Evolutionary conservation across 1,140 invertebrate species (phyloP).

Genomic region (Pectinophora gossypiella): DNA sequence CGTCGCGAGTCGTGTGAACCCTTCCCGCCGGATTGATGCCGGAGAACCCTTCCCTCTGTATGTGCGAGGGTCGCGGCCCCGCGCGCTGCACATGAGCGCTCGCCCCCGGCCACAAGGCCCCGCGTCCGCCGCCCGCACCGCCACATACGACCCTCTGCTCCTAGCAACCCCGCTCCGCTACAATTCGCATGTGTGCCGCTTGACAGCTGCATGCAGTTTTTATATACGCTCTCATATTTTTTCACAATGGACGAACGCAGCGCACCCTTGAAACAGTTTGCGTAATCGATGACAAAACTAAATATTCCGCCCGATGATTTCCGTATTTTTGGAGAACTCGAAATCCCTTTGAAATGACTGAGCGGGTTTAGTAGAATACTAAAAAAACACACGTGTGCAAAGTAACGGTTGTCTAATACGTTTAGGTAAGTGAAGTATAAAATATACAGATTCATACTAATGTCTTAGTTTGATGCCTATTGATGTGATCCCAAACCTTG

Average conservation of each 20-base stretch:
- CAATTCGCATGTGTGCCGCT: conserved; percentile 70
- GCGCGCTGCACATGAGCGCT: conserved; percentile 36
- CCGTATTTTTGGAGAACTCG: conserved; percentile 66
- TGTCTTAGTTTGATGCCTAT: too few species aligned
- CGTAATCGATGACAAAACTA: conserved; percentile 76
- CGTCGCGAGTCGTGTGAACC: conserved; percentile 68
- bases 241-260: conserved; percentile 60
- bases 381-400: too few species aligned
- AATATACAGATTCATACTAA: too few species aligned
- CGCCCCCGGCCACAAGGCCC: conserved; percentile 17
- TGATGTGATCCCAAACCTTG: neutral
- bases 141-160: conserved; percentile 38
- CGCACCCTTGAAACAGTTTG: conserved; percentile 75
- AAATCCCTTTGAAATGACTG: neutral
- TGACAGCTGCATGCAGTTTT: conserved; percentile 71
- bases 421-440: too few species aligned
- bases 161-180: conserved; percentile 36
- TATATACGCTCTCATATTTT: conserved; percentile 70
- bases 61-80: conserved; percentile 44
- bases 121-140: conserved; percentile 12
- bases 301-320: conserved; percentile 74
- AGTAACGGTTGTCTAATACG: too few species aligned
- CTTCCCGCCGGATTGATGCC: conserved; percentile 30
- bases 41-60: conserved; percentile 18
- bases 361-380: neutral